Evolutionary conservation across 2,113 vertebrate species (phyloP).

Genomic region (Apaloderma vittatum): DNA sequence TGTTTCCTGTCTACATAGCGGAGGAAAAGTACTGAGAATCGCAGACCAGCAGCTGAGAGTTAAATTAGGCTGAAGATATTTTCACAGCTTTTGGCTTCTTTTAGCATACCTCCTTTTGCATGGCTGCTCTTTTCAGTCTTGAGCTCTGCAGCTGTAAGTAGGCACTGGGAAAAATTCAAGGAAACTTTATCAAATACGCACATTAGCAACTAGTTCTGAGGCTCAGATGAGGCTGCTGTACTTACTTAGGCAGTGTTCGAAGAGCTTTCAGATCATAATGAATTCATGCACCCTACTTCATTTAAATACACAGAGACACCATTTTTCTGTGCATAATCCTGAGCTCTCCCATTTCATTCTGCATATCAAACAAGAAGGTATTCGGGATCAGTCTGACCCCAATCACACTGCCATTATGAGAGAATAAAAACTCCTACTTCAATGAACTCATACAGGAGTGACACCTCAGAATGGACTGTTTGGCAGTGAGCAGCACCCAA

Average conservation of each 20-base stretch:
- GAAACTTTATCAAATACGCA: not conserved
- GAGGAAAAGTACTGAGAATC: not conserved
- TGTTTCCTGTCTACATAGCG: not conserved
- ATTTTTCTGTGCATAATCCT: not conserved
- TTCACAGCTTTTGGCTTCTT: conserved; percentile 17
- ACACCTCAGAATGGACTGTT: not conserved
- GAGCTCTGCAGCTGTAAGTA: not conserved
- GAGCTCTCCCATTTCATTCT: not conserved
- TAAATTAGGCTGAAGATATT: conserved; percentile 11
- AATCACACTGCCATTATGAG: not conserved
- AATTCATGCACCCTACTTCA: conserved; percentile 4
- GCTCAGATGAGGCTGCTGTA: not conserved
- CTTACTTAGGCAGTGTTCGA: not conserved
- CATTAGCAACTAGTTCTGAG: not conserved
- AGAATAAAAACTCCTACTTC: not conserved
- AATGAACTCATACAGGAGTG: not conserved
- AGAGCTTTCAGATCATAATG: not conserved
- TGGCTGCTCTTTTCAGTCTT: not conserved
- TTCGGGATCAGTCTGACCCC: not conserved
- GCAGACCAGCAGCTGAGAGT: not conserved
- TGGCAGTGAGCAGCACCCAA: not conserved
- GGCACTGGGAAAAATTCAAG: not conserved
- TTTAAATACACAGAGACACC: not conserved
- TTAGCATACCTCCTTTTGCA: not conserved
- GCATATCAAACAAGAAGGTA: not conserved